A percentile compares a stretch with the other conserved stretches of the same genome.
Evolutionary conservation across 2,888 invertebrate species (phyloP).

Genomic region (Drosophila mercatorum): DNA sequence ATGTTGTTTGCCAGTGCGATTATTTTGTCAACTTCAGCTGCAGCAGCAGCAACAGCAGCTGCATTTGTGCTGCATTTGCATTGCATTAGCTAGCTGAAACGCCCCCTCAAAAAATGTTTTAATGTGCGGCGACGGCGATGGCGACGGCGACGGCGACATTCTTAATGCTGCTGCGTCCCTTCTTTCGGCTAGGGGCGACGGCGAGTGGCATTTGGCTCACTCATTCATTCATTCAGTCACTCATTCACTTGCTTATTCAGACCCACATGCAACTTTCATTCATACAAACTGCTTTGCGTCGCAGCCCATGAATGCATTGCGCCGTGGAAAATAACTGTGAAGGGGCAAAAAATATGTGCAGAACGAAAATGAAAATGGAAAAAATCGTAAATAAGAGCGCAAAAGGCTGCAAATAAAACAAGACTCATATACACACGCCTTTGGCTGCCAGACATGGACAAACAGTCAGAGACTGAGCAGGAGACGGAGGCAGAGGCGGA

Average conservation of each 20-base stretch:
- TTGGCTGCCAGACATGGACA: constrained; percentile 36
- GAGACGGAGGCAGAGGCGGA: not conserved
- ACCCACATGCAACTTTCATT: constrained; percentile 78
- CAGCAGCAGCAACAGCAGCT: constrained; percentile 9
- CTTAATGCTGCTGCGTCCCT: constrained; percentile 40
- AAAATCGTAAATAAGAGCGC: constrained; percentile 79
- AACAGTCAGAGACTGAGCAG: constrained; percentile 32
- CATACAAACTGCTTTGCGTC: constrained; percentile 58
- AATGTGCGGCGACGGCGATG: constrained; percentile 56
- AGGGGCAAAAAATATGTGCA: constrained; percentile 37
- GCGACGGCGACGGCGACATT: constrained; percentile 54
- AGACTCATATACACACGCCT: constrained; percentile 53
- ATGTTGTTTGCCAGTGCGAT: constrained; percentile 48
- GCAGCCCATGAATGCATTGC: constrained; percentile 56
- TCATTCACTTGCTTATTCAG: constrained; percentile 65
- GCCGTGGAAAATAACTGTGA: constrained; percentile 39
- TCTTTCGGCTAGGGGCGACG: constrained; percentile 6
- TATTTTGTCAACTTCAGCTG: constrained; percentile 53
- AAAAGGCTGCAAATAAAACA: constrained; percentile 72
- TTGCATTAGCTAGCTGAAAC: constrained; percentile 48
- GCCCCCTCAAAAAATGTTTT: constrained; percentile 60
- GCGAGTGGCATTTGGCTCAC: constrained; percentile 20
- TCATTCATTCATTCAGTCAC: constrained; percentile 44
- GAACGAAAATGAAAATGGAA: constrained; percentile 53
- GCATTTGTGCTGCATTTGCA: constrained; percentile 47